Evolutionary conservation across 2,797 vertebrate species (phyloP), one percentile per base, ranked within the genome.

Genomic region (Florisuga fusca): DNA sequence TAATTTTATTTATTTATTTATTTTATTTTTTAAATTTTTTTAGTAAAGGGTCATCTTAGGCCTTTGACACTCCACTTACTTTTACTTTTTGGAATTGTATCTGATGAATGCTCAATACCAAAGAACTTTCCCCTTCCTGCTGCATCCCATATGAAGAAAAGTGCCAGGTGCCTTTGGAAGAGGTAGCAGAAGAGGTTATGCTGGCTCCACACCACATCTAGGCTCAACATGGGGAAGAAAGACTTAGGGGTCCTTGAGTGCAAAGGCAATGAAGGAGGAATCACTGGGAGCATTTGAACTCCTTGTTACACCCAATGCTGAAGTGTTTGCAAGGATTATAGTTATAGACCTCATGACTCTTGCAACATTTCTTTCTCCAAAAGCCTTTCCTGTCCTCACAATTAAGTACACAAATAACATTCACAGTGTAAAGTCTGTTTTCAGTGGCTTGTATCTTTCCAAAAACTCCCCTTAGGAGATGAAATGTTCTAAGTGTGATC

Each of bases 371-470:
- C 27, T 93, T 77, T 54, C 12, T 31, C 41, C 48, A 67, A 54
- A 85, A 92, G 43, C 48, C 45, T 78, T 94, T 86, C 43, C 63
- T 68, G 34, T 72, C 78, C 58, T 58, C 51, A 17, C 9, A 3
- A 82, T 73, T 85, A 78, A 72, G 63, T 63, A 48, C 71, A 86
- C n/a, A 81, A 93, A 68, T 83, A 83, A 55, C 36, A 62, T 22
- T 79, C n/a, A 89, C 79, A 82, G 34, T 26, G 31, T 53, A 81
- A 89, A 84, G 51, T 45, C 86, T 95, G 86, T 79, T 90, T 89
- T 95, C 74, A 73, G 67, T 63, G 69, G 71, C 45, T 67, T 77
- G 46, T 48, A 72, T 54, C 64, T 92, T 77, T 89, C 58, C 43
- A 77, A 94, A 89, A 74, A 53, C 19, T 86, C 27, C 34, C 57